These are phyloP conservation scores for Mesoclemmys tuberculata DNA, from an alignment of 2,113 vertebrate species.

Conservation along the genomic window DNA sequence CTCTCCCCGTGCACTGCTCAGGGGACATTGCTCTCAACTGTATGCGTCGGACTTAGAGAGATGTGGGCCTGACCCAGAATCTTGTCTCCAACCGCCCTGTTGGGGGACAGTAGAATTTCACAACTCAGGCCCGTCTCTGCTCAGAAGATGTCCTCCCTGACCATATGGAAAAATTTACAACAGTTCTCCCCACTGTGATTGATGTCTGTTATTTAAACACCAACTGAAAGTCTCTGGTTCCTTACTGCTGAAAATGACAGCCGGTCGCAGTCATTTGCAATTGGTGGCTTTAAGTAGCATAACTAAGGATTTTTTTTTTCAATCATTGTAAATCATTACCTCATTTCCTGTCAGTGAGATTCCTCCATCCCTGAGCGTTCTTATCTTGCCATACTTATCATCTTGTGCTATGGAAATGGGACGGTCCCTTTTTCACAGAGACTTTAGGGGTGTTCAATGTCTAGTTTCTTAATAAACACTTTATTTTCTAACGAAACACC, in stretches of 20 bases:
- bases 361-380: conserved; percentile 77
- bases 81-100: conserved; percentile 62
- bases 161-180: conserved; percentile 56
- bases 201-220: conserved; percentile 69
- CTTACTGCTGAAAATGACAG: conserved; percentile 63
- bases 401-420: conserved; percentile 83
- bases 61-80: conserved; percentile 66
- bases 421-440: conserved; percentile 82
- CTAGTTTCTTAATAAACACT: conserved; percentile 92
- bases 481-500: conserved; percentile 88
- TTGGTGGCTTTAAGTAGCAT: conserved; percentile 82
- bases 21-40: conserved; percentile 69
- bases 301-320: conserved; percentile 73
- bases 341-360: conserved; percentile 78
- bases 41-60: conserved; percentile 56
- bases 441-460: conserved; percentile 87
- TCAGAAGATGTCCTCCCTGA: conserved; percentile 59
- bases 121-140: conserved; percentile 74
- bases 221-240: conserved; percentile 67
- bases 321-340: conserved; percentile 85
- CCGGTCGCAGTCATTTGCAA: conserved; percentile 58
- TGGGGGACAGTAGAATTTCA: conserved; percentile 72
- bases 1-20: conserved; percentile 70
- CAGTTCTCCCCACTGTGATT: conserved; percentile 71
- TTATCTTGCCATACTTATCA: conserved; percentile 79